These are phyloP conservation scores for Apotomis betuletana DNA, from an alignment of 2,888 invertebrate species.

Conservation along the genomic window DNA sequence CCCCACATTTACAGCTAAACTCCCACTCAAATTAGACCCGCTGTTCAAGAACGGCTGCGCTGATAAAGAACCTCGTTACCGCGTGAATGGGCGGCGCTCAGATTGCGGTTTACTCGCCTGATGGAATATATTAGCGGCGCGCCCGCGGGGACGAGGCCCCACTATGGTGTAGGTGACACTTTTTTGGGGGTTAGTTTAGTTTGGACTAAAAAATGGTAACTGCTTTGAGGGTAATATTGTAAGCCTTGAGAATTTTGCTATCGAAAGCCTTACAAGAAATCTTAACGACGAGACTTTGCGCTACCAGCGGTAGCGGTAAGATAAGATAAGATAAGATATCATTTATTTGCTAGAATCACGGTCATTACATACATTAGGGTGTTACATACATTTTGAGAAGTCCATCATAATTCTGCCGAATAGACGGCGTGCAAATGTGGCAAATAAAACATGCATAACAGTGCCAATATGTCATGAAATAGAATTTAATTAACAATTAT, in stretches of 20 bases:
- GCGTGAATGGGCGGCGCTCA: constrained; percentile 59
- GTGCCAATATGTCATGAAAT: too few relatives aligned
- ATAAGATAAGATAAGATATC: too few relatives aligned
- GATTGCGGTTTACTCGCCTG: constrained; percentile 66
- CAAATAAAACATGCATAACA: too few relatives aligned
- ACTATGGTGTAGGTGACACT: constrained; percentile 19
- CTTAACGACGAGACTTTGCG: too few relatives aligned
- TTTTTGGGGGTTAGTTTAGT: constrained; percentile 4
- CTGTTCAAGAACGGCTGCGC: constrained; percentile 42
- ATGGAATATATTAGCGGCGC: constrained; percentile 69
- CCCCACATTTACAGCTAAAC: constrained; percentile 20
- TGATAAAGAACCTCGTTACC: constrained; percentile 58
- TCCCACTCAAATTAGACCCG: constrained; percentile 38
- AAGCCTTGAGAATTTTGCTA: neutral
- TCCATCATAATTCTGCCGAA: too few relatives aligned
- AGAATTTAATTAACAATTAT: too few relatives aligned
- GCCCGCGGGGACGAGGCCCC: constrained; percentile 15
- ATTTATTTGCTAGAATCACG: too few relatives aligned
- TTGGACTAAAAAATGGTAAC: neutral
- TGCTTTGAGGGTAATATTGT: neutral
- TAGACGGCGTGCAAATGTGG: too few relatives aligned
- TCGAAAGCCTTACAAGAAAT: too few relatives aligned
- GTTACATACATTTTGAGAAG: too few relatives aligned
- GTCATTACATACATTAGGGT: too few relatives aligned
- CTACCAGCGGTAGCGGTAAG: too few relatives aligned